Percentiles rank a stretch among this genome's conserved stretches.
phyloP scores from a whole-genome alignment of 2,888 invertebrate species.

The Metellina segmentata region DNA sequence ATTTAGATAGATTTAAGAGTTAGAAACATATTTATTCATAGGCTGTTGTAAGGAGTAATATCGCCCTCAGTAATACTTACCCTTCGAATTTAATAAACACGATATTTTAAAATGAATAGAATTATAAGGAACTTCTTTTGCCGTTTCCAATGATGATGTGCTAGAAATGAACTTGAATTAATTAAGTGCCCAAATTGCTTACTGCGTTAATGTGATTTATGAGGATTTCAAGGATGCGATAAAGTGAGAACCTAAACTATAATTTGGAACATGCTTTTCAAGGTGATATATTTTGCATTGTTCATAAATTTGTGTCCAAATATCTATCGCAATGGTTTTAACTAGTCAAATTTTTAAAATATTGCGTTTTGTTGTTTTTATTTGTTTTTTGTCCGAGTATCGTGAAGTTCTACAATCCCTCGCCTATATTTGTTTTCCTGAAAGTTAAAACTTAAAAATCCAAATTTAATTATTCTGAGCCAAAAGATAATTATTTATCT shows the following conservation, averaged over 20 bases:
- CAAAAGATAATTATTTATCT: no score
- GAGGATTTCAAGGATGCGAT: slow-evolving; percentile 18
- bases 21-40: slow-evolving; percentile 7
- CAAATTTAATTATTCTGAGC: no score
- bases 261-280: slow-evolving; percentile 33
- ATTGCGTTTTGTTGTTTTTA: not conserved
- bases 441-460: no score
- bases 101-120: slow-evolving; percentile 4
- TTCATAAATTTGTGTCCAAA: slow-evolving; percentile 6
- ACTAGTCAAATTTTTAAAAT: slow-evolving; percentile 48
- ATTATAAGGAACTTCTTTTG: slow-evolving; percentile 8
- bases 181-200: slow-evolving; percentile 48
- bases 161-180: slow-evolving; percentile 4
- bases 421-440: no score
- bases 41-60: not conserved
- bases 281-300: slow-evolving; percentile 56
- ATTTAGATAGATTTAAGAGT: slow-evolving; percentile 22
- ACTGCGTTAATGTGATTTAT: slow-evolving; percentile 35
- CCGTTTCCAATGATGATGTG: slow-evolving; percentile 25
- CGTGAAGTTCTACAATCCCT: not conserved
- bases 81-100: slow-evolving; percentile 9
- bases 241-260: slow-evolving; percentile 18
- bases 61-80: not conserved
- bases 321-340: slow-evolving; percentile 26
- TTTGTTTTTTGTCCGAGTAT: not conserved